Evolutionary conservation across 2,888 invertebrate genomes (phyloP).

Genomic region (Oeneis ivallda): DNA sequence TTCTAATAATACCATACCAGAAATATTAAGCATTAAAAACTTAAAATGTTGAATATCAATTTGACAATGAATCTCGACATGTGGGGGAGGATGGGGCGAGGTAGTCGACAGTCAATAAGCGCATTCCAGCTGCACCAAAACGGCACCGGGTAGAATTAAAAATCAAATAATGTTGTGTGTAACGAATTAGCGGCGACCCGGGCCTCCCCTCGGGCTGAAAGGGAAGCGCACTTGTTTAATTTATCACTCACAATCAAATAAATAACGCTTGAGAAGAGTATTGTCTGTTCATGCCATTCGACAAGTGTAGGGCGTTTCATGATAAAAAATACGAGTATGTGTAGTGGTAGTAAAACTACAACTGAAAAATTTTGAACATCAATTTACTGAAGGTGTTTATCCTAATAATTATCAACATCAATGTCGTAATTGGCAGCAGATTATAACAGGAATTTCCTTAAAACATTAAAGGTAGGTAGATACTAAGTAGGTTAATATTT

Average conservation of each 20-base stretch:
- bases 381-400: too few relatives aligned
- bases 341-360: too few relatives aligned
- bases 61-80: conserved; percentile 1
- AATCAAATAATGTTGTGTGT: conserved; percentile 79
- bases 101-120: conserved; percentile 2
- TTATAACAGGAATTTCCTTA: too few relatives aligned
- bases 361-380: too few relatives aligned
- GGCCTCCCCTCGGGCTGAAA: not conserved
- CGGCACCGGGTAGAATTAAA: conserved; percentile 68
- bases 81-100: conserved; percentile 3
- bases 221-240: conserved; percentile 40
- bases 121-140: not conserved
- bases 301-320: not conserved
- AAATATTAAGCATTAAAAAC: too few relatives aligned
- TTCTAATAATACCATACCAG: too few relatives aligned
- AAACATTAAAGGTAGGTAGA: too few relatives aligned
- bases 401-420: too few relatives aligned
- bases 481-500: too few relatives aligned
- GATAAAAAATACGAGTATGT: too few relatives aligned
- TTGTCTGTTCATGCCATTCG: not conserved
- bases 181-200: conserved; percentile 57
- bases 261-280: not conserved
- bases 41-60: not conserved
- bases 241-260: conserved; percentile 34
- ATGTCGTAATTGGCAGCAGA: too few relatives aligned